Percentiles rank a stretch among this genome's conserved stretches.
Conservation (phyloP, 92 coral and sea anemone species). For the Epizoanthus rinbou region DNA sequence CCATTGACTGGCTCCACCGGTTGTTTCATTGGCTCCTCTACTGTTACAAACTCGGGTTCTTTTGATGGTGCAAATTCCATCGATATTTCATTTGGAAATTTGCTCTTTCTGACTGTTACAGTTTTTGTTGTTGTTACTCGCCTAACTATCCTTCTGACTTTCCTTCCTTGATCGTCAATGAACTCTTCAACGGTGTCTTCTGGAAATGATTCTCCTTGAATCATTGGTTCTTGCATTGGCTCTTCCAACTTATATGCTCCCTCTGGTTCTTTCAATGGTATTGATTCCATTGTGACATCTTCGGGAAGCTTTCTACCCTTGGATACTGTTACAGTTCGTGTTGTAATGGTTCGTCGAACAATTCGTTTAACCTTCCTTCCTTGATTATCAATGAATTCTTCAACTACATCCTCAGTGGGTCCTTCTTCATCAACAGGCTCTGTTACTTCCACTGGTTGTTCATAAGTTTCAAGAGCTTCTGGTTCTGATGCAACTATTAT, state of each 20-base stretch:
- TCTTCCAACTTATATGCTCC: neutral
- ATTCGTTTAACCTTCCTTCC: constrained; percentile 45
- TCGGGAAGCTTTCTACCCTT: constrained; percentile 9
- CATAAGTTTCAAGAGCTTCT: no score
- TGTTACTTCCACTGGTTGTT: neutral
- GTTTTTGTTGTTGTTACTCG: constrained; percentile 42
- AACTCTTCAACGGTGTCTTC: constrained; percentile 57
- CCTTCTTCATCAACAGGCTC: constrained; percentile 24
- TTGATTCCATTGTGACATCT: neutral
- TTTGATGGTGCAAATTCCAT: neutral
- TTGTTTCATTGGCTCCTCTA: neutral
- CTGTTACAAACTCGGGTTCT: neutral
- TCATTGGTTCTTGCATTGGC: neutral
- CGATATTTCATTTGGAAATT: no score
- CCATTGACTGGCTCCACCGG: neutral
- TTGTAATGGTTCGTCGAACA: constrained; percentile 2
- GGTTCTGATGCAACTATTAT: no score
- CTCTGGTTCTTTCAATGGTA: neutral
- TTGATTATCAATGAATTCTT: constrained; percentile 39
- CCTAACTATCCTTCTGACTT: constrained; percentile 52
- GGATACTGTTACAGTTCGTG: constrained; percentile 6
- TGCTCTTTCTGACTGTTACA: no score
- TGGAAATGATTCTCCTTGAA: constrained; percentile 4
- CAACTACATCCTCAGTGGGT: neutral
- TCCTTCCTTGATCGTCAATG: constrained; percentile 63